These are phyloP conservation scores for Coregonus clupeaformis DNA, from an alignment of 2,113 vertebrate species.

Conservation along the genomic window DNA sequence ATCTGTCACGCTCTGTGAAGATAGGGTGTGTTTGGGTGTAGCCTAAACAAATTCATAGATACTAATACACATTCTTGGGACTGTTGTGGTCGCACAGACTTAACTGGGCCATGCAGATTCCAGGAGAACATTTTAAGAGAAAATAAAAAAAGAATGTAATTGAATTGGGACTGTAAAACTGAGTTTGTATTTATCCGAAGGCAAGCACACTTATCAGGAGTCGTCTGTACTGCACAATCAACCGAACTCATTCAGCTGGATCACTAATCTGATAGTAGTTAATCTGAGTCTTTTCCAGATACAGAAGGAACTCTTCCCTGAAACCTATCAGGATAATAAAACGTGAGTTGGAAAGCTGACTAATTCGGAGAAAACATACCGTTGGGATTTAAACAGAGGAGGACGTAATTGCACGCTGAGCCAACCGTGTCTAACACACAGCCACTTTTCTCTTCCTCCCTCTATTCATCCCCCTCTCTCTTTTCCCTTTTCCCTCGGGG, in stretches of 20 bases:
- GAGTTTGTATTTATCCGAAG: no score
- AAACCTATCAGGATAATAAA: neutral
- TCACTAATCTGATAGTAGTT: neutral
- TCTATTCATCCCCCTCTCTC: no score
- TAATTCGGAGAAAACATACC: neutral
- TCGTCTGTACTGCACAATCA: neutral
- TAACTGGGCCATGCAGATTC: no score
- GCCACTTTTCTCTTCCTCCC: neutral
- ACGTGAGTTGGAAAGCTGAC: neutral
- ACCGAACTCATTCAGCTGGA: neutral
- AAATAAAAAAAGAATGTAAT: no score
- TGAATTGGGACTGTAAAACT: no score
- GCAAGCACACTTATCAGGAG: neutral
- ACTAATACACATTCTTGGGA: no score
- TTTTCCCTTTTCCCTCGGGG: neutral
- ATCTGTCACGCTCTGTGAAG: neutral
- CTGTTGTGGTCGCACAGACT: no score
- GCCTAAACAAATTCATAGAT: no score
- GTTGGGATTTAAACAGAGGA: neutral
- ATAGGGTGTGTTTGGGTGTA: neutral
- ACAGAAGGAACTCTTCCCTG: neutral
- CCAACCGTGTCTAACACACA: neutral
- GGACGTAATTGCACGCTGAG: neutral
- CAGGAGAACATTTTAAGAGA: no score
- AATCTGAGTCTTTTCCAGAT: neutral